Evolutionary conservation across 2,888 invertebrate species (phyloP).

Genomic region (Noctua fimbriata): DNA sequence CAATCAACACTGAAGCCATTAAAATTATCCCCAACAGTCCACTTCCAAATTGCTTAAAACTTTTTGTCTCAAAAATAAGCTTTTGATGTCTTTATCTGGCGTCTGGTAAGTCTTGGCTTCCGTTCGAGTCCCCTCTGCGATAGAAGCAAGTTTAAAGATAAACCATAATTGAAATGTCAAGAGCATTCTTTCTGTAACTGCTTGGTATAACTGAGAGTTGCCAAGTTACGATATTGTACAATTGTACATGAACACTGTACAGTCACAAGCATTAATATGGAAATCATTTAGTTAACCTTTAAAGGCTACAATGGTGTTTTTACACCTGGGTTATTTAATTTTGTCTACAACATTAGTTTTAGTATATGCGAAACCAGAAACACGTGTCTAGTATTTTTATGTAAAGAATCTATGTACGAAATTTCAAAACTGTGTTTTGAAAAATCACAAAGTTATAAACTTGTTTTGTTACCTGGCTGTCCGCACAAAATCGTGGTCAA

Average conservation of each 20-base stretch:
- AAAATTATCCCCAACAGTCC: constrained; percentile 18
- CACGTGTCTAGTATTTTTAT: too few species aligned
- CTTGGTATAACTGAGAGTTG: constrained; percentile 55
- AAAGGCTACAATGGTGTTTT: too few species aligned
- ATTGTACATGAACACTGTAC: constrained; percentile 25
- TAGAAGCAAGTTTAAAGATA: constrained; percentile 78
- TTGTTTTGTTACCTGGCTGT: too few species aligned
- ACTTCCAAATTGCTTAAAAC: constrained; percentile 41
- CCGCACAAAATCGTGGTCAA: too few species aligned
- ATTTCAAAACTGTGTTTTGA: too few species aligned
- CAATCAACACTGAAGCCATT: constrained; percentile 4
- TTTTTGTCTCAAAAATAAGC: constrained; percentile 55
- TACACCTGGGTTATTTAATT: too few species aligned
- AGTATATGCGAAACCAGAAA: too few species aligned
- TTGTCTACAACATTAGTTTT: too few species aligned
- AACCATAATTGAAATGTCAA: constrained; percentile 85
- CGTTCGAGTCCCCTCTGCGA: constrained; percentile 62
- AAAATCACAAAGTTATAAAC: too few species aligned
- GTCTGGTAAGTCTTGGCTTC: constrained; percentile 64
- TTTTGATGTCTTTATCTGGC: constrained; percentile 64
- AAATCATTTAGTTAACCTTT: neutral
- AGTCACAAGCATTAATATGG: neutral
- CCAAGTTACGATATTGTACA: constrained; percentile 49
- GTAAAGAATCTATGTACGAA: too few species aligned
- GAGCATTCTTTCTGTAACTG: constrained; percentile 76